phyloP scores from a whole-genome alignment of 1,140 invertebrate genomes.

The Caligus rogercresseyi region DNA sequence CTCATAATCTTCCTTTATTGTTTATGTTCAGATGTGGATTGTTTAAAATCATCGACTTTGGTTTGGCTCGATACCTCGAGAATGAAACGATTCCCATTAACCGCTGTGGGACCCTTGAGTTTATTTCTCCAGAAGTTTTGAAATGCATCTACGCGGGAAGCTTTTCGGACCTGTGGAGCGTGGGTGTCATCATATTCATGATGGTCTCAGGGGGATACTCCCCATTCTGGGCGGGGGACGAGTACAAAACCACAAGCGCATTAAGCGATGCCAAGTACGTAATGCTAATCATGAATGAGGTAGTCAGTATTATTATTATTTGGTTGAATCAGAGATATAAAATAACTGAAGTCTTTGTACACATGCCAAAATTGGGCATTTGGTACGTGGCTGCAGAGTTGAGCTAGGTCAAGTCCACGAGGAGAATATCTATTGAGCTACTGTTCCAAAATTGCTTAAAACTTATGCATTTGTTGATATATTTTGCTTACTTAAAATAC shows the following conservation, averaged over 20 bases:
- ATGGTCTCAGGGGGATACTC: slow-evolving; percentile 33
- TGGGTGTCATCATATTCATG: slow-evolving; percentile 82
- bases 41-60: slow-evolving; percentile 65
- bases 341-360: too few species aligned
- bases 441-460: too few species aligned
- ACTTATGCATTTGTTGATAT: too few species aligned
- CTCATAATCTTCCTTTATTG: background rate
- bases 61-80: slow-evolving; percentile 56
- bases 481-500: too few species aligned
- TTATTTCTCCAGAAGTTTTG: slow-evolving; percentile 80
- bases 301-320: too few species aligned
- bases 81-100: slow-evolving; percentile 25
- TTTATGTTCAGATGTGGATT: background rate
- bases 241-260: slow-evolving; percentile 5
- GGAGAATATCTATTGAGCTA: too few species aligned
- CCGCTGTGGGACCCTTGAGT: slow-evolving; percentile 72
- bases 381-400: too few species aligned
- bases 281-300: background rate
- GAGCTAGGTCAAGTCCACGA: too few species aligned
- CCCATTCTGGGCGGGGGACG: slow-evolving; percentile 10
- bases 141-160: slow-evolving; percentile 70
- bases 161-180: slow-evolving; percentile 82
- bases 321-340: too few species aligned
- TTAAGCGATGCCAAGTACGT: background rate
- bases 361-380: too few species aligned